Percentiles rank a stretch among this genome's conserved stretches.
Evolutionary conservation across 2,888 invertebrate species (phyloP).

Genomic region (Conus canariensis): DNA sequence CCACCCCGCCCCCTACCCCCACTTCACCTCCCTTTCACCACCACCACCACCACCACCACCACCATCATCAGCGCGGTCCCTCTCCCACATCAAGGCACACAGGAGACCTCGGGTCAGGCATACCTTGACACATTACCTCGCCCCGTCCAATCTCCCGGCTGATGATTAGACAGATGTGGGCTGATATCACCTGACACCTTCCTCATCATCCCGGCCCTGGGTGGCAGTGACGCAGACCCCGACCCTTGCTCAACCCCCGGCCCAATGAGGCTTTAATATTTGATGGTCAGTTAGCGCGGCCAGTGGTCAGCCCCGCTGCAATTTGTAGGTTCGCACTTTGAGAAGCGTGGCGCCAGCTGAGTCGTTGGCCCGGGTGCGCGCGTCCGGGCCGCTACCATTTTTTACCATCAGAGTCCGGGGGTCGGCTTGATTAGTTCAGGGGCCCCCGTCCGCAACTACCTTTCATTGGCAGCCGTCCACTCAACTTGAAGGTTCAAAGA

Average conservation of each 20-base stretch:
- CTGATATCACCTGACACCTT: conserved; percentile 40
- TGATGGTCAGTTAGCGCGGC: conserved; percentile 35
- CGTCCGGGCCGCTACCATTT: too few species aligned
- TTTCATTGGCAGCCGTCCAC: conserved; percentile 15
- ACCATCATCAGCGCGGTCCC: background rate
- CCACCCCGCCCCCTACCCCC: background rate
- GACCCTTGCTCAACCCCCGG: background rate
- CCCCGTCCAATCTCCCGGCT: background rate
- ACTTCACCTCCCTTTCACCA: background rate
- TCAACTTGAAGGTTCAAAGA: conserved; percentile 17
- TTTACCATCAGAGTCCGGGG: too few species aligned
- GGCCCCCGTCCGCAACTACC: background rate
- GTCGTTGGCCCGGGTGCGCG: background rate
- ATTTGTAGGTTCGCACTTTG: conserved; percentile 31
- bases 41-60: background rate
- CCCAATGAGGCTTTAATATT: conserved; percentile 25
- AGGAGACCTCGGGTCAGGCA: background rate
- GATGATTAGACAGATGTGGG: conserved; percentile 32
- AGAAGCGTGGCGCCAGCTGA: conserved; percentile 11
- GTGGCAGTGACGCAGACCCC: background rate
- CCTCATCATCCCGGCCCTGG: background rate
- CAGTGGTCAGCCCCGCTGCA: conserved; percentile 18
- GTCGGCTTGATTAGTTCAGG: conserved; percentile 29
- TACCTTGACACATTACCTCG: conserved; percentile 17
- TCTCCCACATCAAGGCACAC: background rate